Evolutionary conservation across 53 echinoderm and acorn worm species (phyloP).

Genomic region (Holothuria leucospilota): DNA sequence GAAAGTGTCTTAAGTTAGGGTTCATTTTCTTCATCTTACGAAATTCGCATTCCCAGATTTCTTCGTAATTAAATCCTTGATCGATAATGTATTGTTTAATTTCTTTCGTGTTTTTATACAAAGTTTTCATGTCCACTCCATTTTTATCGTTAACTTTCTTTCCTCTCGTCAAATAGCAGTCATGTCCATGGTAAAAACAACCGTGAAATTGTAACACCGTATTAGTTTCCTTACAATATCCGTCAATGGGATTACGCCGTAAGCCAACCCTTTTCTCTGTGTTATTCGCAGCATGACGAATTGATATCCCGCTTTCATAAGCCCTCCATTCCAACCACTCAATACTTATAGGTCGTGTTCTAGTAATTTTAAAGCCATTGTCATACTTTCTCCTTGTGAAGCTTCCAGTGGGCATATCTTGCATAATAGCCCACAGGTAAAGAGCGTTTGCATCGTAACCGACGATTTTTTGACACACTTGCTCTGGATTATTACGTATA

Average conservation of each 20-base stretch:
- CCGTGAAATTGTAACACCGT: slow-evolving; percentile 67
- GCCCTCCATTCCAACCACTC: slow-evolving; percentile 62
- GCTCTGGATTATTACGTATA: too few relatives aligned
- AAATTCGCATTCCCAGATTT: slow-evolving; percentile 50
- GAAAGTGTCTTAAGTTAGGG: not conserved
- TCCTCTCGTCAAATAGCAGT: slow-evolving; percentile 39
- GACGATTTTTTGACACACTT: too few relatives aligned
- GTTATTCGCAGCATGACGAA: slow-evolving; percentile 48
- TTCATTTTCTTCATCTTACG: not conserved
- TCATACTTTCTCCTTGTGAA: not conserved
- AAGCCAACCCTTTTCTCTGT: too few relatives aligned
- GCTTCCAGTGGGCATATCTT: too few relatives aligned
- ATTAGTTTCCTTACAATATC: slow-evolving; percentile 54
- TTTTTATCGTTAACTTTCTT: not conserved
- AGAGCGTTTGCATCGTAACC: too few relatives aligned
- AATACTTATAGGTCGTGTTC: slow-evolving; percentile 8
- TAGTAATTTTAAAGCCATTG: not conserved
- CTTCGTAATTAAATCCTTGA: slow-evolving; percentile 16
- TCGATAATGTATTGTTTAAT: not conserved
- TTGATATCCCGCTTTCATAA: not conserved
- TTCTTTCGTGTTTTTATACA: slow-evolving; percentile 1
- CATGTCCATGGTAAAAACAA: slow-evolving; percentile 64
- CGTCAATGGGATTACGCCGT: slow-evolving; percentile 52
- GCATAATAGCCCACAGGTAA: too few relatives aligned
- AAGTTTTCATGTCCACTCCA: slow-evolving; percentile 9